A percentile compares a stretch with the other conserved stretches of the same genome.
phyloP scores from a whole-genome alignment of 35 echinoderm and acorn worm species.

The Anneissia japonica region DNA sequence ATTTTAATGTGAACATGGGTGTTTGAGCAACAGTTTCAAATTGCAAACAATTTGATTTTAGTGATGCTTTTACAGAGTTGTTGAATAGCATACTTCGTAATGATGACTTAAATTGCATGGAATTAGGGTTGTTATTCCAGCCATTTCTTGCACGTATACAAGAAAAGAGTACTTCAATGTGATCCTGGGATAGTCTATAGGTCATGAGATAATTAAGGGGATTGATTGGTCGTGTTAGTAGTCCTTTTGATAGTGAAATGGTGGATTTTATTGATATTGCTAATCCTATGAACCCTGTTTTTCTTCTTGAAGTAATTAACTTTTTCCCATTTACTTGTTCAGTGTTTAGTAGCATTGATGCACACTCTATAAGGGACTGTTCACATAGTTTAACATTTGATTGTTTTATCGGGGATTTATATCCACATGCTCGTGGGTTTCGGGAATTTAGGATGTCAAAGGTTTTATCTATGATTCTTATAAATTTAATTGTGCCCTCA shows the following conservation, averaged over 20 bases:
- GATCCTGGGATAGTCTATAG: constrained; percentile 60
- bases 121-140: constrained; percentile 79
- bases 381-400: constrained; percentile 16
- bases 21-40: too few relatives aligned
- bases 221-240: constrained; percentile 7
- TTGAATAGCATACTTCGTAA: constrained; percentile 37
- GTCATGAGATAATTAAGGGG: constrained; percentile 26
- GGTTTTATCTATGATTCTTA: constrained; percentile 50
- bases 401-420: constrained; percentile 39
- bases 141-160: constrained; percentile 47
- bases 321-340: constrained; percentile 44
- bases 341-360: too few relatives aligned
- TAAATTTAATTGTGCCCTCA: constrained; percentile 45
- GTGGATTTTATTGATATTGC: constrained; percentile 38
- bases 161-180: constrained; percentile 54
- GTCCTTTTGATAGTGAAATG: constrained; percentile 17
- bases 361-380: constrained; percentile 31
- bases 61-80: constrained; percentile 48
- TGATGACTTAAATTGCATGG: constrained; percentile 41
- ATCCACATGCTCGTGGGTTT: constrained; percentile 13
- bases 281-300: constrained; percentile 30
- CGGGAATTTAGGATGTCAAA: constrained; percentile 59
- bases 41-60: too few relatives aligned
- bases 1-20: too few relatives aligned
- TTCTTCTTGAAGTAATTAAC: constrained; percentile 17